phyloP scores from a whole-genome alignment of 1,140 invertebrate species.

The Drosophila sechellia region DNA sequence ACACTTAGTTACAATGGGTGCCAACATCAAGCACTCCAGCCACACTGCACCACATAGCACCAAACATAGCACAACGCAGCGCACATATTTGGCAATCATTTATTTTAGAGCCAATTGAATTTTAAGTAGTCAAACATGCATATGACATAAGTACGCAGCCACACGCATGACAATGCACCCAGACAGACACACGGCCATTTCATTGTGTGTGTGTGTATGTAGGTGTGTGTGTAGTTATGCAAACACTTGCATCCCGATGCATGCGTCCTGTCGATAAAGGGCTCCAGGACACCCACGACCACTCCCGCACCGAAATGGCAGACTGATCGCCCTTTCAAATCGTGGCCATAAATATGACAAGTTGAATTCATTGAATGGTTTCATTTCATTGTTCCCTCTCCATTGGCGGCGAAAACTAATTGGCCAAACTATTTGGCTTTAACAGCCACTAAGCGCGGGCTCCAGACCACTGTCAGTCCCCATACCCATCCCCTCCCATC shows the following conservation, averaged over 20 bases:
- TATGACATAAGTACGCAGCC: conserved; percentile 45
- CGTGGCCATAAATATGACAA: conserved; percentile 58
- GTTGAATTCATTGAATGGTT: conserved; percentile 52
- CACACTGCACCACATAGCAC: conserved; percentile 3
- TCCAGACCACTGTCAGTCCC: not conserved
- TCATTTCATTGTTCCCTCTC: conserved; percentile 22
- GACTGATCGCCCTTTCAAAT: conserved; percentile 8
- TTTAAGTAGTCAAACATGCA: conserved; percentile 66
- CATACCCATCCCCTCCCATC: not conserved
- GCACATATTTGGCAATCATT: conserved; percentile 63
- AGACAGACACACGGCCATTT: not conserved
- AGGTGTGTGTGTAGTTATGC: not conserved
- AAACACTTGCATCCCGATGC: conserved; percentile 19
- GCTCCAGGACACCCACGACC: not conserved
- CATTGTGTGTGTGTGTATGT: too few species aligned
- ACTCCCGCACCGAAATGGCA: not conserved
- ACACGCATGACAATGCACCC: conserved; percentile 11
- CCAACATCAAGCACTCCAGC: conserved; percentile 13
- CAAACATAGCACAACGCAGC: conserved; percentile 9
- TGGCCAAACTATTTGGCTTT: conserved; percentile 51
- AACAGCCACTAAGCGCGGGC: conserved; percentile 31
- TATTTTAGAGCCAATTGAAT: conserved; percentile 65
- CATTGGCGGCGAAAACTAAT: conserved; percentile 30
- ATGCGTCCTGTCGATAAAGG: conserved; percentile 46
- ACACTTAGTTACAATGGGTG: conserved; percentile 62